phyloP scores from a whole-genome alignment of 2,113 vertebrate species.

The Galbula dea region DNA sequence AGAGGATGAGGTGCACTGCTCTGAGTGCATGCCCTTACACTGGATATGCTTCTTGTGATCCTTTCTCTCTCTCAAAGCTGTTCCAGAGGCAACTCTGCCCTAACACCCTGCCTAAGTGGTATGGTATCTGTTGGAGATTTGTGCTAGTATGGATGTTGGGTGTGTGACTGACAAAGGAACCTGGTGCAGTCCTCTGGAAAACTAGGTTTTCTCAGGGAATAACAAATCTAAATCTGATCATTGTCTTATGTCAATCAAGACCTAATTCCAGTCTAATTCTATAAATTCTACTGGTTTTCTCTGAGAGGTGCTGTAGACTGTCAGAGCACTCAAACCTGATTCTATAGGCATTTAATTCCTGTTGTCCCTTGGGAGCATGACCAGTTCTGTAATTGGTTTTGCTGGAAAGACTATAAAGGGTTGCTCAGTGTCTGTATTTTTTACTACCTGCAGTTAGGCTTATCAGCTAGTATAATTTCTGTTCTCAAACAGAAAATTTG shows the following conservation, averaged over 20 bases:
- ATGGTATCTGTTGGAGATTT: background rate
- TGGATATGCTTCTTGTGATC: background rate
- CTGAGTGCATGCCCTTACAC: rapidly evolving
- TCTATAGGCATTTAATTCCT: background rate
- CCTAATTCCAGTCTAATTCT: background rate
- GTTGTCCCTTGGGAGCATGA: rapidly evolving
- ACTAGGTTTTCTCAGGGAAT: background rate
- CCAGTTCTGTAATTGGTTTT: background rate
- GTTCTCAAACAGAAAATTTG: background rate
- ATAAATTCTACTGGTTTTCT: background rate
- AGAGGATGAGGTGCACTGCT: background rate
- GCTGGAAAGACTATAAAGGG: background rate
- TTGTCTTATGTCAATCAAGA: background rate
- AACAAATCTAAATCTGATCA: background rate
- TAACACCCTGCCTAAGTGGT: background rate
- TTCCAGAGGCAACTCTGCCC: background rate
- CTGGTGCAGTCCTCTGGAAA: background rate
- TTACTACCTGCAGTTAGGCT: background rate
- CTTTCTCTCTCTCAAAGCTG: background rate
- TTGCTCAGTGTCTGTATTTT: background rate
- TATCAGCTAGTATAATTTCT: background rate
- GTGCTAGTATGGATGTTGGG: background rate
- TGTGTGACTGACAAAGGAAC: background rate
- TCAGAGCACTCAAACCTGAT: background rate
- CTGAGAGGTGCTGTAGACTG: background rate